These are phyloP conservation scores for Artibeus jamaicensis DNA, from an alignment of 2,797 vertebrate species.

Conservation along the genomic window DNA sequence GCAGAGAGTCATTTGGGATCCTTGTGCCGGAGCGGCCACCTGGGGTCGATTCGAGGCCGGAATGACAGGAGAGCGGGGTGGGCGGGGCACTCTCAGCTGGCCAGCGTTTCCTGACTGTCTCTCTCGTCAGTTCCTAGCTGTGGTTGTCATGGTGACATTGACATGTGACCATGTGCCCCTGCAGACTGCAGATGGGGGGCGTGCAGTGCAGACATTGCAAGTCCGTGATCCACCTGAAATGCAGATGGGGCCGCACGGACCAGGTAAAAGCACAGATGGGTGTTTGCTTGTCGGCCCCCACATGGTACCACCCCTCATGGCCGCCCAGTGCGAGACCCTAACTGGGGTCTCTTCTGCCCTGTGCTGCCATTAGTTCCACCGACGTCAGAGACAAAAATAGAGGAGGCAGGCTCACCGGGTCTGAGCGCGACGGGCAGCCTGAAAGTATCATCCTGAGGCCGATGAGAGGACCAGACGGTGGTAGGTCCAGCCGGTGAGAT, in stretches of 20 bases:
- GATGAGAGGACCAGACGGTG: fast-evolving
- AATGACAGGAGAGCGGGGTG: fast-evolving
- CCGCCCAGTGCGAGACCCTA: not conserved
- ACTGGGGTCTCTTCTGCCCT: not conserved
- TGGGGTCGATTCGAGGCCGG: fast-evolving
- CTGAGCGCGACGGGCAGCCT: not conserved
- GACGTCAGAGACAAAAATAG: not conserved
- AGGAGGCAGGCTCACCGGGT: too few relatives aligned
- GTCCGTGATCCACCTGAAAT: not conserved
- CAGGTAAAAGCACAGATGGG: too few relatives aligned
- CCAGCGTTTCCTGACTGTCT: fast-evolving
- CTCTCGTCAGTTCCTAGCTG: not conserved
- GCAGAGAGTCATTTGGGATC: too few relatives aligned
- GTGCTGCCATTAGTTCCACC: fast-evolving
- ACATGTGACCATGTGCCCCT: fast-evolving
- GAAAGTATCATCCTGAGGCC: fast-evolving
- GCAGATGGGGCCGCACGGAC: not conserved
- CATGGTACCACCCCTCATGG: not conserved
- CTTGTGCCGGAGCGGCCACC: fast-evolving
- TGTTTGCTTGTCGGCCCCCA: fast-evolving
- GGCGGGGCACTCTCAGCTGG: fast-evolving
- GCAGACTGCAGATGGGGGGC: not conserved
- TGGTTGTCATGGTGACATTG: not conserved
- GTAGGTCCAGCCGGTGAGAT: fast-evolving
- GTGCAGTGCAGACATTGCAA: not conserved